Conservation (phyloP, 2,797 vertebrate genomes). For the Amniataba percoides region DNA sequence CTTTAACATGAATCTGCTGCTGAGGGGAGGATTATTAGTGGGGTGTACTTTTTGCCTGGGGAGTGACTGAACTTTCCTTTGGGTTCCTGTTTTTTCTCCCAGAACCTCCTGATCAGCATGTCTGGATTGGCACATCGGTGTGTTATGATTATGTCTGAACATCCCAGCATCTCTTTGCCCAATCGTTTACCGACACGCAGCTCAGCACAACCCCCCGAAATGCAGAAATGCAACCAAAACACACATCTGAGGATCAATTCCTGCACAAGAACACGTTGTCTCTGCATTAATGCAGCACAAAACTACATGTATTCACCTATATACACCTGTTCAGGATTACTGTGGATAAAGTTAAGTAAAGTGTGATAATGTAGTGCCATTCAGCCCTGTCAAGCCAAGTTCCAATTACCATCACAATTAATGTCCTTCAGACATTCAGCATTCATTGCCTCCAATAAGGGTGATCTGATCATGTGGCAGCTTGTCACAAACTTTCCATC, state of each 20-base stretch:
- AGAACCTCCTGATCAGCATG: background rate
- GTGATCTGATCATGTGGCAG: background rate
- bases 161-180: background rate
- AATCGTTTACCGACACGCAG: background rate
- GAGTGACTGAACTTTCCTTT: background rate
- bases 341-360: background rate
- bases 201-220: background rate
- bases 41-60: background rate
- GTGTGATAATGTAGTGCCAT: background rate
- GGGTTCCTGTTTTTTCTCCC: background rate
- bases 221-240: conserved; percentile 6
- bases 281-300: background rate
- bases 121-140: background rate
- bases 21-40: conserved; percentile 27
- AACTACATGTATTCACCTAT: background rate
- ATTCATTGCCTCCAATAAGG: background rate
- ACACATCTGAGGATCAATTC: no score
- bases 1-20: conserved; percentile 40
- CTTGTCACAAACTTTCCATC: background rate
- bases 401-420: background rate
- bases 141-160: conserved; percentile 1
- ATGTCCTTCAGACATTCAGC: background rate
- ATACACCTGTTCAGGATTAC: background rate
- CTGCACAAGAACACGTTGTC: no score
- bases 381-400: background rate